Evolutionary conservation across 2,888 invertebrate genomes (phyloP), one percentile per base, ranked within the genome.

Genomic region (Graphium colonna): DNA sequence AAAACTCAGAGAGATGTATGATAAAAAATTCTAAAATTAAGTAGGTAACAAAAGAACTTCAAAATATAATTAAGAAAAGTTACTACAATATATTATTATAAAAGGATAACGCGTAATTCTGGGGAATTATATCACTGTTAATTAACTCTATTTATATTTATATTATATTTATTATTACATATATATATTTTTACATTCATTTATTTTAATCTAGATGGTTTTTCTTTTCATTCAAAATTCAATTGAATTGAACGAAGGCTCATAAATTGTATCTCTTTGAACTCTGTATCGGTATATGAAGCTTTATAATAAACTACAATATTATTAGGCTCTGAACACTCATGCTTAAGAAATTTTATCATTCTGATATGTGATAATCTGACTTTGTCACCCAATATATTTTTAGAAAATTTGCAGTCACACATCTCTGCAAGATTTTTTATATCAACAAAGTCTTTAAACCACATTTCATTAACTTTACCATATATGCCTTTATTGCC

Each of bases 381-480:
- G 16, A 52, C 47, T 15, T 39, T 46, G 39, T 41, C 52, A n/a
- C 52, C 31, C 10, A 9, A 7, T 9, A 10, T 31, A 31, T 31
- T 31, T 31, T 26, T 12, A 28, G 26, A 21, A 16, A n/a, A 28
- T 33, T 28, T 18, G n/a, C n/a, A 10, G 28, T 18, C 38, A 40
- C 13, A 15, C 12, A 7, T 9, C 39, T 17, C 38, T 41, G 41
- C 8, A 26, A 26, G 31, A 31, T 50, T 46, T 43, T 60, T 63
- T 49, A 63, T 43, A 57, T 61, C 61, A 57, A 57, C 36, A 47
- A 62, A 62, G 18, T 52, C 53, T 51, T 55, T 50, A 39, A 56
- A 62, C 53, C 54, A 57, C 58, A 64, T 64, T 61, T 60, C 48
- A 13, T 15, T 58, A 33, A 60, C 57, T 38, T 57, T 59, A 40